A percentile compares a stretch with the other conserved stretches of the same genome.
phyloP scores from a whole-genome alignment of 2,888 invertebrate species.

The Ellobium chinense region DNA sequence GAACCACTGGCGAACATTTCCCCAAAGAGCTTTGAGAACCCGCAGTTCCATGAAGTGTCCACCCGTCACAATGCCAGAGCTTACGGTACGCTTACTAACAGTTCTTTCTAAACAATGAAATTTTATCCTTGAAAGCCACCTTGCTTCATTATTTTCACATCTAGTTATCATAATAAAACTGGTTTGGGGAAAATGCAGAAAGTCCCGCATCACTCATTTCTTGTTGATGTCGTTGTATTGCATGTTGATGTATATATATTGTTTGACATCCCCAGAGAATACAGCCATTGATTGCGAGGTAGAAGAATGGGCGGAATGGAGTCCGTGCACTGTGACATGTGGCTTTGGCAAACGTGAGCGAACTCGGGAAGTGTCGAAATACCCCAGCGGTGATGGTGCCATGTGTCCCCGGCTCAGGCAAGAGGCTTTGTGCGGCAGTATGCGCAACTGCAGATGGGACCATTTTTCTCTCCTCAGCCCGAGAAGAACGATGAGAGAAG shows the following conservation, averaged over 20 bases:
- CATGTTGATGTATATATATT: no score
- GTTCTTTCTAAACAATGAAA: no score
- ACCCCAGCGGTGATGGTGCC: slow-evolving; percentile 90
- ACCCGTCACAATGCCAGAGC: neutral
- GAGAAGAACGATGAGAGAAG: slow-evolving; percentile 13
- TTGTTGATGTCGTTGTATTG: no score
- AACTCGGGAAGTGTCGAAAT: slow-evolving; percentile 84
- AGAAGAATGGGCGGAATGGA: slow-evolving; percentile 73
- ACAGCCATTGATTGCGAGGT: slow-evolving; percentile 65
- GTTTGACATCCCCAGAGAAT: neutral
- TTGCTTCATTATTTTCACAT: no score
- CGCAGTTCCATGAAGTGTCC: neutral
- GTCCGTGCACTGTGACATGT: slow-evolving; percentile 89
- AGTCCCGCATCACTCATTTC: no score
- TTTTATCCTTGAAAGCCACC: no score
- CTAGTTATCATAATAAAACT: no score
- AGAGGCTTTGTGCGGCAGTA: slow-evolving; percentile 67
- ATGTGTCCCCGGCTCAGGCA: slow-evolving; percentile 81
- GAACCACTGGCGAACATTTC: neutral
- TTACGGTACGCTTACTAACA: neutral
- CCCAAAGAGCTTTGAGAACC: neutral
- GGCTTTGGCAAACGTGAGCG: slow-evolving; percentile 93
- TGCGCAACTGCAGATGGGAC: slow-evolving; percentile 66
- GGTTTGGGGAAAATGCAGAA: no score
- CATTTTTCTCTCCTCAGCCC: slow-evolving; percentile 55